Evolutionary conservation across 2,113 vertebrate genomes (phyloP).

Genomic region (Rhipidura dahli): DNA sequence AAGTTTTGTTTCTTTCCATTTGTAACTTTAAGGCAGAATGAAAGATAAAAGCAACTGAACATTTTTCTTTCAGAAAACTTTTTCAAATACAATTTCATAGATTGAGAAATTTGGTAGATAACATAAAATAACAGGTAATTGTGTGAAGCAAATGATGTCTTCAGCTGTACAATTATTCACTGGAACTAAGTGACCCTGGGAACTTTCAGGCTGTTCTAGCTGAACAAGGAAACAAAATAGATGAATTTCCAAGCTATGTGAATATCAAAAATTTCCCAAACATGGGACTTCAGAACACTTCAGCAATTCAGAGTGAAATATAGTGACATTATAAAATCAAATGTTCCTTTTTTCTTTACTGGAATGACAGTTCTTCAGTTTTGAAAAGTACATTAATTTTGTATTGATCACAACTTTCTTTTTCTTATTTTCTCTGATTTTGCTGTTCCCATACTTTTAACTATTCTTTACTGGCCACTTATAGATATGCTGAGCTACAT

Average conservation of each 20-base stretch:
- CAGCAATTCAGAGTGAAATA: neutral
- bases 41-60: neutral
- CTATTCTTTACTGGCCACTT: neutral
- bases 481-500: neutral
- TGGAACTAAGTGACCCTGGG: neutral
- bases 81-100: neutral
- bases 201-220: neutral
- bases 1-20: neutral
- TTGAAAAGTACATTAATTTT: neutral
- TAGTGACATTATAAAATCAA: neutral
- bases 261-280: neutral
- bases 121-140: neutral
- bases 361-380: neutral
- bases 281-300: neutral
- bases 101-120: neutral
- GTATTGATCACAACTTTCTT: rapidly evolving
- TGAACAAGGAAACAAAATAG: neutral
- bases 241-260: neutral
- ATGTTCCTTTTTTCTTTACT: neutral
- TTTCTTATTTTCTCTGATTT: neutral
- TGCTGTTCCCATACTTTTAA: neutral
- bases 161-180: neutral
- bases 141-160: neutral
- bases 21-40: neutral
- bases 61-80: neutral